Base-by-base conservation (phyloP, 2,888 invertebrate genomes). In the Nipponacmea schrenckii region DNA sequence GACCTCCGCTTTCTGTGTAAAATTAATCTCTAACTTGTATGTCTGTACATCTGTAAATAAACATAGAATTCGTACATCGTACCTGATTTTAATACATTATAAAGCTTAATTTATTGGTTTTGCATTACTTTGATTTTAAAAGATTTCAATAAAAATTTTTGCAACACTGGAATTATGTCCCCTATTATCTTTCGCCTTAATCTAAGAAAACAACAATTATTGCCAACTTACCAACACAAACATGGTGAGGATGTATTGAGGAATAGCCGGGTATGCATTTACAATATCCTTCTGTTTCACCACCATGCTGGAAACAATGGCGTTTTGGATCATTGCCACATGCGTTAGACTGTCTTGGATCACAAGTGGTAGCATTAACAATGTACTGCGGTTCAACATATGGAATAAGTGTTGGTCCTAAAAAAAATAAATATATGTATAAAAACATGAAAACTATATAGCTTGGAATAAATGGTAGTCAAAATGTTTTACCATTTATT, bases 11-110 rank as follows among this genome's bases (percentile, higher is more conserved):
- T 66, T 62, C 26, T 56, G n/a, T 24, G 71, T 66, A 56, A 71
- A 44, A 62, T 71, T 71, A n/a, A 71, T 26, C 8, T 39, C 62
- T 39, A 71, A 27, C 20, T 45, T 39, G 62, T 67, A 71, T 15
- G 67, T 46, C 67, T 67, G 56, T 27, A 62, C 66, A 45, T 27
- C 71, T 71, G 67, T 8, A 71, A 71, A 39, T 50, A 20, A n/a
- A n/a, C n/a, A n/a, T n/a, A n/a, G n/a, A n/a, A n/a, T n/a, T n/a
- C n/a, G n/a, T n/a, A n/a, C n/a, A n/a, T n/a, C n/a, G n/a, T n/a
- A n/a, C n/a, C n/a, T n/a, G n/a, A n/a, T n/a, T n/a, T n/a, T n/a
- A n/a, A n/a, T n/a, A n/a, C n/a, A n/a, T n/a, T n/a, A n/a, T n/a
- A n/a, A n/a, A n/a, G n/a, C n/a, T n/a, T n/a, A n/a, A n/a, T n/a